Conservation (phyloP, 2,888 invertebrate species). For the Protophormia terraenovae region DNA sequence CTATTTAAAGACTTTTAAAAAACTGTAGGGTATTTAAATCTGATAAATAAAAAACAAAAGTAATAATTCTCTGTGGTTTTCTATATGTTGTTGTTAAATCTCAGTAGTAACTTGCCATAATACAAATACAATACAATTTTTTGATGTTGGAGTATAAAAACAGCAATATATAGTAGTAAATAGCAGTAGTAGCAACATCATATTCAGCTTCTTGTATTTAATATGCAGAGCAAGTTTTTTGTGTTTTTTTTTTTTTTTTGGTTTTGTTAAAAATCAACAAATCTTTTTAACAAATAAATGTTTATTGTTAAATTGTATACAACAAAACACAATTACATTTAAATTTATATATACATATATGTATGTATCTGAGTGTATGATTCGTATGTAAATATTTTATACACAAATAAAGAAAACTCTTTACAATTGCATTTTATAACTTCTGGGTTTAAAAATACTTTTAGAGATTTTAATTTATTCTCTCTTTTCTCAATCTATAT, state of each 20-base stretch:
- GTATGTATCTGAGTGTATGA: background rate
- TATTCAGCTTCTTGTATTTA: constrained; percentile 42
- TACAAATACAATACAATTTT: background rate
- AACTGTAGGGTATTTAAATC: background rate
- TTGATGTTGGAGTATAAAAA: background rate
- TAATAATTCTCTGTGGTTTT: background rate
- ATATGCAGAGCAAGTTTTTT: constrained; percentile 58
- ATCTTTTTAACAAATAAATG: constrained; percentile 57
- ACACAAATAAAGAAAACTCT: constrained; percentile 45
- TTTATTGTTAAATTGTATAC: constrained; percentile 26
- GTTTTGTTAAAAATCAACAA: constrained; percentile 46
- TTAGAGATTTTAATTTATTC: constrained; percentile 19
- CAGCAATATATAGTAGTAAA: background rate
- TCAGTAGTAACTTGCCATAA: background rate
- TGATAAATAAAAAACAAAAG: background rate
- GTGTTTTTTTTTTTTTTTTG: constrained; percentile 9
- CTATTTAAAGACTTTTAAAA: background rate
- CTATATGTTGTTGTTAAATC: constrained; percentile 1
- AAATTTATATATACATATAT: background rate
- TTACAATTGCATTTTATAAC: constrained; percentile 59
- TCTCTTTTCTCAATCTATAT: background rate
- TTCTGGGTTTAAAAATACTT: constrained; percentile 53
- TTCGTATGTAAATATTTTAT: constrained; percentile 32
- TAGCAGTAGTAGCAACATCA: background rate
- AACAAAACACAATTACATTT: background rate